These are phyloP conservation scores for Arrhopalites spinosus DNA, from an alignment of 2,888 invertebrate species.

Conservation along the genomic window DNA sequence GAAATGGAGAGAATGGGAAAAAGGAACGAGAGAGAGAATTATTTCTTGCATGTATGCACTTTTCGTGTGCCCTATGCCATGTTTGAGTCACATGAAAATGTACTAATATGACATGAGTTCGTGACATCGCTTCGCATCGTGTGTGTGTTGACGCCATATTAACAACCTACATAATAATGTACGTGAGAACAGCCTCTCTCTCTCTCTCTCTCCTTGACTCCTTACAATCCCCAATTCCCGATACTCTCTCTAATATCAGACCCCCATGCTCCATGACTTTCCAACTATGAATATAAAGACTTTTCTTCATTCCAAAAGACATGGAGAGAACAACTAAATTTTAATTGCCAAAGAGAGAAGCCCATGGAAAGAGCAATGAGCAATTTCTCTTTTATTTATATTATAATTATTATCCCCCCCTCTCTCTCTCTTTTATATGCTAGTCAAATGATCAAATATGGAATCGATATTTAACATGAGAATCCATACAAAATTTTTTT, in stretches of 20 bases:
- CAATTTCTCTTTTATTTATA: too few relatives aligned
- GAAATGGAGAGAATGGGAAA: background rate
- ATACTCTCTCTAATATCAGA: background rate
- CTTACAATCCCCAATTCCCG: background rate
- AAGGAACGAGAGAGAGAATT: background rate
- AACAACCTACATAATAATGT: slow-evolving; percentile 5
- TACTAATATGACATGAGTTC: slow-evolving; percentile 30
- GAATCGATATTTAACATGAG: too few relatives aligned
- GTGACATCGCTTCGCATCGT: slow-evolving; percentile 8
- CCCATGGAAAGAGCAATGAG: too few relatives aligned
- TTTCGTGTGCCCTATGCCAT: slow-evolving; percentile 1
- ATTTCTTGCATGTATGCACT: background rate
- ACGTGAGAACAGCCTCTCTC: slow-evolving; percentile 1
- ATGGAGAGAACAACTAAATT: too few relatives aligned
- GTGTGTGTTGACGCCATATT: slow-evolving; percentile 30
- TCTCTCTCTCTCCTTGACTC: background rate
- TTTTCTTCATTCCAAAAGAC: too few relatives aligned
- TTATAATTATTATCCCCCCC: too few relatives aligned
- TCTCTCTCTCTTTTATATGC: too few relatives aligned
- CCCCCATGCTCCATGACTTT: too few relatives aligned
- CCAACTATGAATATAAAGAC: too few relatives aligned
- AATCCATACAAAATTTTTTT: too few relatives aligned
- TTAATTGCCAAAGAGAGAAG: too few relatives aligned
- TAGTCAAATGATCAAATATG: too few relatives aligned
- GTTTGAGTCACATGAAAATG: slow-evolving; percentile 28